Evolutionary conservation across 2,113 vertebrate species (phyloP).

Genomic region (Psephotus haematonotus): DNA sequence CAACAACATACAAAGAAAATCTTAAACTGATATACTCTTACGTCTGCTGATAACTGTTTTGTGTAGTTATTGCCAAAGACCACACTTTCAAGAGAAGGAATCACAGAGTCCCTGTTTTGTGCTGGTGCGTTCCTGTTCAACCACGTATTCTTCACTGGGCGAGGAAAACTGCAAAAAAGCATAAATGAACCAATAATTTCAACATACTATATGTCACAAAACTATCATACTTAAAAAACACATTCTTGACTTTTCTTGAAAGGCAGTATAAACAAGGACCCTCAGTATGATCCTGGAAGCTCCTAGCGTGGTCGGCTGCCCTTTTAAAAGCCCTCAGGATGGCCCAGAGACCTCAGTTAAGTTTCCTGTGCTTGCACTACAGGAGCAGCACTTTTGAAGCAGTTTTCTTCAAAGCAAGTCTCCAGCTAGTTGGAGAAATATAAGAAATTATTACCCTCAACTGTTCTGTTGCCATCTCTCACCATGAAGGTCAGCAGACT

Average conservation of each 20-base stretch:
- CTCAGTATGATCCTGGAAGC: not conserved
- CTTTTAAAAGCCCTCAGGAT: not conserved
- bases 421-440: not conserved
- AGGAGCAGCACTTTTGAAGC: not conserved
- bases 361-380: not conserved
- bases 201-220: not conserved
- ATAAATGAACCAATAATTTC: not conserved
- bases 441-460: not conserved
- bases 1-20: not conserved
- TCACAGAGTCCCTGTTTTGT: constrained; percentile 91
- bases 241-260: not conserved
- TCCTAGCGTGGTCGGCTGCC: not conserved
- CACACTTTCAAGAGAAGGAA: constrained; percentile 92
- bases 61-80: constrained; percentile 94
- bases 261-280: not conserved
- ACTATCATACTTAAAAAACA: not conserved
- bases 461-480: not conserved
- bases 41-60: constrained; percentile 93
- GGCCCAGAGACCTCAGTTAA: not conserved
- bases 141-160: constrained; percentile 95
- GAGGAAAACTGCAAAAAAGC: constrained; percentile 85
- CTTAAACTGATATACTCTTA: constrained; percentile 74
- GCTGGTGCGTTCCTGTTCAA: constrained; percentile 94
- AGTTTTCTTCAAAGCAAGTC: not conserved
- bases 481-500: not conserved